These are phyloP conservation scores for Nesometra sesokonis DNA, from an alignment of 35 echinoderm and acorn worm genomes.

Conservation along the genomic window DNA sequence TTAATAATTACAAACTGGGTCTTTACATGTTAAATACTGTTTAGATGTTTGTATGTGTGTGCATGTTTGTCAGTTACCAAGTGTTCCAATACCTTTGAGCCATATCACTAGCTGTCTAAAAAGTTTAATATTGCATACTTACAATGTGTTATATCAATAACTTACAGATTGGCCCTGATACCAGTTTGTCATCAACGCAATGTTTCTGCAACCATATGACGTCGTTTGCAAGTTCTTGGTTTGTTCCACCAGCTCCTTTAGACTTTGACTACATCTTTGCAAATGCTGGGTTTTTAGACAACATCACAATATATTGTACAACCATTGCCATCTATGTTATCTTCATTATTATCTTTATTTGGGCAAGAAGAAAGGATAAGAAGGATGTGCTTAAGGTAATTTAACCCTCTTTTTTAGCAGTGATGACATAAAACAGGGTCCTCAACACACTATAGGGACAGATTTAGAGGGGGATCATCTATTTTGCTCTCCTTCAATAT, in stretches of 20 bases:
- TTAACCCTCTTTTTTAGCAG: too few species aligned
- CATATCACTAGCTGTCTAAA: not conserved
- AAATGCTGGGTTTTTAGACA: slow-evolving; percentile 39
- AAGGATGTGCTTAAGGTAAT: slow-evolving; percentile 78
- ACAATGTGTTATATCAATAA: too few species aligned
- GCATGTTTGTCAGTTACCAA: too few species aligned
- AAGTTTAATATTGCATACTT: not conserved
- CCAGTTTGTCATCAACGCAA: slow-evolving; percentile 16
- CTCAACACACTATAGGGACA: too few species aligned
- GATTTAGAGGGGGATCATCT: too few species aligned
- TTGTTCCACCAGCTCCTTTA: slow-evolving; percentile 70
- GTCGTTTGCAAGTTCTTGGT: slow-evolving; percentile 78
- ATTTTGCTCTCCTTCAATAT: too few species aligned
- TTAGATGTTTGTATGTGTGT: too few species aligned
- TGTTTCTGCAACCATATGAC: slow-evolving; percentile 81
- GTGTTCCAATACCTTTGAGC: too few species aligned
- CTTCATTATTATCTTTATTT: slow-evolving; percentile 65
- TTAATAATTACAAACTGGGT: too few species aligned
- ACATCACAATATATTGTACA: slow-evolving; percentile 65
- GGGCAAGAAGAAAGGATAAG: slow-evolving; percentile 72
- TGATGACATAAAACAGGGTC: too few species aligned
- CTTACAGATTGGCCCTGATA: slow-evolving; percentile 21
- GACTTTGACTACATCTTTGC: slow-evolving; percentile 73
- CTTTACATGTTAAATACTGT: too few species aligned
- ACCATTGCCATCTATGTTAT: slow-evolving; percentile 52